Evolutionary conservation across 1,140 invertebrate genomes (phyloP), one percentile per base, ranked within the genome.

Genomic region (Oncopodura yosiiana): DNA sequence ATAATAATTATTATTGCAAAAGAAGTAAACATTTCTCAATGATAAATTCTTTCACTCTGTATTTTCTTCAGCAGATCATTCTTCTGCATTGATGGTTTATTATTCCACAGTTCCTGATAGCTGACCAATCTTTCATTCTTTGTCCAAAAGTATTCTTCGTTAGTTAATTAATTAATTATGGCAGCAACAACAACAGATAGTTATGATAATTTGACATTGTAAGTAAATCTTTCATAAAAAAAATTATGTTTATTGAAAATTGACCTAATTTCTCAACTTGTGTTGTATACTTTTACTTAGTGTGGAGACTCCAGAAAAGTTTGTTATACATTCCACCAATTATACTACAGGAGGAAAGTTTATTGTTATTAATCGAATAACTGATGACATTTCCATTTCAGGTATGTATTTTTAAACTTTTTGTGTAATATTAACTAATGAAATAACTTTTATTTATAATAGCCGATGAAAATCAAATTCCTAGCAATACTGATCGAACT

Each of bases 351-450:
- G 12, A 49, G 32, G 73, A 61, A 77, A 83, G 63, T 66, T 86
- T 29, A 69, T 87, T 30, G 73, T 84, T 29, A 82, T 88, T 53
- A 84, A 87, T 66, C 70, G 84, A 66, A 70, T 81, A 53, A 80
- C 76, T 52, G 77, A 81, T 66, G 78, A 80, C 65, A 76, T 83
- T 37, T 70, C 72, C 54, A 69, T 85, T n/a, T 76, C 83, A 68
- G 72, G 77, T 81, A 74, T 73, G 69, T 54, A 41, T 27, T 43
- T 52, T 61, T 30, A 23, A 24, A 23, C 36, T 43, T 32, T 43
- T 36, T 24, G 54, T 26, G 50, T 63, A 23, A 68, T 68, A 30
- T 18, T 70, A 34, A 42, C 43, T 12, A 66, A 66, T 41, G 50
- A 60, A n/a, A 14, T n/a, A 39, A 37, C 26, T 32, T 50, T 16